phyloP scores from a whole-genome alignment of 2,888 invertebrate genomes.

The Gymnocheta viridis region DNA sequence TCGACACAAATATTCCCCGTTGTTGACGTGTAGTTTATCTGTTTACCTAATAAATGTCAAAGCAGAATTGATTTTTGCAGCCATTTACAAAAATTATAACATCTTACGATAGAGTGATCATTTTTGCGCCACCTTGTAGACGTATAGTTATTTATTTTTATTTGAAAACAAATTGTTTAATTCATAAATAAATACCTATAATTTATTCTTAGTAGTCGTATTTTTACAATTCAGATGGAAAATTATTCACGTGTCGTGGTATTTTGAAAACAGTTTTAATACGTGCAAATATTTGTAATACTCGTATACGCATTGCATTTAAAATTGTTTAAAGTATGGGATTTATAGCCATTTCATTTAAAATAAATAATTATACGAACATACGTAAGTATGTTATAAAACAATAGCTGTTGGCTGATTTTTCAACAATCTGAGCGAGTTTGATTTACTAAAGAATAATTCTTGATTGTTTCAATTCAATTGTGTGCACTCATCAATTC shows the following conservation, averaged over 20 bases:
- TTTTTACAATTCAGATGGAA: conserved; percentile 20
- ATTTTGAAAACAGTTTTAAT: conserved; percentile 53
- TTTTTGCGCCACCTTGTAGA: too few species aligned
- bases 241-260: conserved; percentile 51
- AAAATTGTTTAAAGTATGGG: conserved; percentile 20
- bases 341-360: conserved; percentile 33
- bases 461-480: conserved; percentile 12
- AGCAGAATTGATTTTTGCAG: too few species aligned
- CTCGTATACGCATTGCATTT: conserved; percentile 49
- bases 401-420: conserved; percentile 36
- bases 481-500: conserved; percentile 11
- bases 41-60: too few species aligned
- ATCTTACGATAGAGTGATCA: too few species aligned
- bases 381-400: neutral
- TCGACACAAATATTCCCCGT: too few species aligned
- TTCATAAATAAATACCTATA: conserved; percentile 33
- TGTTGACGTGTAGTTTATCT: too few species aligned
- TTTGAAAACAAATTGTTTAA: conserved; percentile 22
- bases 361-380: neutral
- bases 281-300: conserved; percentile 65
- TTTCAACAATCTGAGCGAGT: conserved; percentile 37
- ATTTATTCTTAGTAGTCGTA: neutral
- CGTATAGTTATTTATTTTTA: too few species aligned
- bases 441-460: conserved; percentile 55
- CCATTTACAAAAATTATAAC: too few species aligned